Conservation (phyloP, 1,140 invertebrate genomes). For the Copidosoma floridanum region DNA sequence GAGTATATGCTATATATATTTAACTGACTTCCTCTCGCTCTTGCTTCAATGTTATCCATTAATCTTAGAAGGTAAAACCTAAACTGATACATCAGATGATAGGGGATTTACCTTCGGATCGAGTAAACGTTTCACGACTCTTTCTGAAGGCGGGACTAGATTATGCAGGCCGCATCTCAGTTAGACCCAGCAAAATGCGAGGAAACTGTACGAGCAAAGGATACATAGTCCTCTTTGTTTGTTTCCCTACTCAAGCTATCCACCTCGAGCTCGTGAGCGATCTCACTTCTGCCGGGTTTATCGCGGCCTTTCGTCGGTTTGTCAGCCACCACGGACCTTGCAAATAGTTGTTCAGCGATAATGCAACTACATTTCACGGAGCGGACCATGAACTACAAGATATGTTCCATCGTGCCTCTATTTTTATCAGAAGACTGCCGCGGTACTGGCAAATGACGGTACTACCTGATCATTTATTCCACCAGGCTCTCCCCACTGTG, state of each 20-base stretch:
- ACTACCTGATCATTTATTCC: neutral
- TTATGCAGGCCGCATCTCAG: neutral
- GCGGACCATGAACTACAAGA: slow-evolving; percentile 24
- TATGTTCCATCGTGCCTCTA: neutral
- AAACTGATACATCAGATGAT: neutral
- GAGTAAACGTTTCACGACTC: neutral
- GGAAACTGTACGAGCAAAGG: neutral
- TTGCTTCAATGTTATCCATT: too few relatives aligned
- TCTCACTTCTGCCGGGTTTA: neutral
- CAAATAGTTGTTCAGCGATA: slow-evolving; percentile 34
- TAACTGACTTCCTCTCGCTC: too few relatives aligned
- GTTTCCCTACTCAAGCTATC: neutral
- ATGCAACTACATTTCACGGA: slow-evolving; percentile 41
- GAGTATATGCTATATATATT: too few relatives aligned
- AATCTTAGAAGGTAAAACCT: too few relatives aligned
- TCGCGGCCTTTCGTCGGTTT: too few relatives aligned
- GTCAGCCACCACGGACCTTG: slow-evolving; percentile 35
- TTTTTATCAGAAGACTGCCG: neutral
- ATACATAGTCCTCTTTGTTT: neutral
- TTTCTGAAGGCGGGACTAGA: neutral
- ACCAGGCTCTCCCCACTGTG: neutral
- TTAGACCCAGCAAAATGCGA: neutral
- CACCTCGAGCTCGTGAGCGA: neutral
- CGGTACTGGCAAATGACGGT: neutral
- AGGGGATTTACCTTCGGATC: neutral